Conservation (phyloP, 2,113 vertebrate species). For the Phocoena sinus region DNA sequence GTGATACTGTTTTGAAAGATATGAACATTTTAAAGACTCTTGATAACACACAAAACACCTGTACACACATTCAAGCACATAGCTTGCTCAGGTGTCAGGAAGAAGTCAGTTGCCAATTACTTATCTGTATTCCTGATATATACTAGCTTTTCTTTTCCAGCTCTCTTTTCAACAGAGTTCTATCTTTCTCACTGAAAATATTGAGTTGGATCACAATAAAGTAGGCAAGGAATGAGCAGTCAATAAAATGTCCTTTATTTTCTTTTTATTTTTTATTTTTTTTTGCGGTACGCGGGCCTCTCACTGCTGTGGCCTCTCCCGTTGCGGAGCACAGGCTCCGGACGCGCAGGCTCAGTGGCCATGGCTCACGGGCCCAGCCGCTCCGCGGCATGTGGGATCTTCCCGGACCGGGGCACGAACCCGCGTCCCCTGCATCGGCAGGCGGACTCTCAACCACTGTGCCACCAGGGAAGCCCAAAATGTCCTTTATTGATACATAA, state of each 20-base stretch:
- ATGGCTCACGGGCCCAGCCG: no score
- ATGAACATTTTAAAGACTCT: not conserved
- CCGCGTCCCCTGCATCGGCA: no score
- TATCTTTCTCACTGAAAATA: conserved; percentile 2
- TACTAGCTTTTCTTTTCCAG: not conserved
- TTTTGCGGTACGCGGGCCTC: no score
- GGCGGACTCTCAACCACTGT: no score
- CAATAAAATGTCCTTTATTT: not conserved
- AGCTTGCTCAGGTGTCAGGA: not conserved
- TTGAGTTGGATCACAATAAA: not conserved
- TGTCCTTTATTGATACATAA: not conserved
- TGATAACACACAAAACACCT: not conserved
- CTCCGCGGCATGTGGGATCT: no score
- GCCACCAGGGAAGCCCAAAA: not conserved
- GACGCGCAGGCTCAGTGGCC: no score
- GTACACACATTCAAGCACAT: not conserved
- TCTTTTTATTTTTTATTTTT: no score
- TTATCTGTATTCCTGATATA: not conserved
- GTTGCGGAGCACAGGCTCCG: no score
- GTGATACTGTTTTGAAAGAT: not conserved
- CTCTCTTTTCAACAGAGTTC: conserved; percentile 6
- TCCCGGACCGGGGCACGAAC: no score
- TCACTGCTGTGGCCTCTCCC: no score
- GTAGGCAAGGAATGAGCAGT: not conserved
- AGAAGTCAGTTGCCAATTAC: not conserved